Percentiles rank a stretch among this genome's conserved stretches.
These are phyloP conservation scores for Hydriomena furcata DNA, from an alignment of 2,888 invertebrate species.

Conservation along the genomic window DNA sequence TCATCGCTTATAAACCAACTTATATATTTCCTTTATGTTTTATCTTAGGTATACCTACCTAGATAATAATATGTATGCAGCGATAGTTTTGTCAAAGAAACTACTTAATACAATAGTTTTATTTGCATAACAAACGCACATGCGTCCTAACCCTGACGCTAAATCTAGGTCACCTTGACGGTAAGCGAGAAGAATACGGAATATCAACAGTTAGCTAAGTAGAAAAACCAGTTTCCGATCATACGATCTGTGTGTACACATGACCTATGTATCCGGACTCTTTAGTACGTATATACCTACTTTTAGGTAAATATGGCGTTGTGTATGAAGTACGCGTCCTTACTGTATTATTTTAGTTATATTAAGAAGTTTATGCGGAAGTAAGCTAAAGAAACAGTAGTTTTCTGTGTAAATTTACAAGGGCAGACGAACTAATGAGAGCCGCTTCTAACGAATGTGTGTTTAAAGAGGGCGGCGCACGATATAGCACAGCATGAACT, in stretches of 20 bases:
- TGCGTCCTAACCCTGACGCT: constrained; percentile 13
- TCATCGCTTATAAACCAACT: too few relatives aligned
- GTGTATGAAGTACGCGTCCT: background rate
- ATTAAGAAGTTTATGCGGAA: background rate
- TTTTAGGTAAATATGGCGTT: background rate
- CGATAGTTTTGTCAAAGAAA: too few relatives aligned
- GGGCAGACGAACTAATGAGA: background rate
- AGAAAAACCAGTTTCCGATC: constrained; percentile 25
- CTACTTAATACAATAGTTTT: background rate
- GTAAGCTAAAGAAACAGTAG: background rate
- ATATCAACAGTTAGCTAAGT: constrained; percentile 28
- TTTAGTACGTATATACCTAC: too few relatives aligned
- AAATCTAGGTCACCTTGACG: constrained; percentile 30
- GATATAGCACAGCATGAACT: too few relatives aligned
- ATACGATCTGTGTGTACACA: constrained; percentile 9
- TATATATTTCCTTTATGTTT: too few relatives aligned
- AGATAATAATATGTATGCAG: too few relatives aligned
- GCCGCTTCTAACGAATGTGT: constrained; percentile 1
- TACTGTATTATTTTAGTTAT: background rate
- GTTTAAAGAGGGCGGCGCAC: too few relatives aligned
- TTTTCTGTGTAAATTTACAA: background rate
- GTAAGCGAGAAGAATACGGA: constrained; percentile 5
- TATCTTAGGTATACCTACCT: too few relatives aligned
- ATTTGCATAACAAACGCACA: constrained; percentile 3
- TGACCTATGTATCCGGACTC: too few relatives aligned